Evolutionary conservation across 2,888 invertebrate species (phyloP).

Genomic region (Pogonocherus hispidulus): DNA sequence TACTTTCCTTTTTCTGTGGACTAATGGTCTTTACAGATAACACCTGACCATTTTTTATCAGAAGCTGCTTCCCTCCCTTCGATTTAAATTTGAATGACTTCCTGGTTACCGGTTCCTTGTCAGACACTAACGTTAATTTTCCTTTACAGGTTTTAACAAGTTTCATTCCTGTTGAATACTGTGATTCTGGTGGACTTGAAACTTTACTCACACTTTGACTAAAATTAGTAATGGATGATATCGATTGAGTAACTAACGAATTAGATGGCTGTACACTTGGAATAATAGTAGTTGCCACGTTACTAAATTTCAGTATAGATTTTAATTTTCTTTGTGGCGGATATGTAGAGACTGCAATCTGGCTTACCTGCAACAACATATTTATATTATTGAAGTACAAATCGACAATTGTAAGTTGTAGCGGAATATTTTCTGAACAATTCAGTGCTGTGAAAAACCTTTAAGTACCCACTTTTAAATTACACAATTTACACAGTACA

Average conservation of each 20-base stretch:
- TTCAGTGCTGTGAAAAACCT: no score
- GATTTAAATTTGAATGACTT: not conserved
- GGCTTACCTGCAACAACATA: conserved; percentile 25
- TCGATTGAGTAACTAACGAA: not conserved
- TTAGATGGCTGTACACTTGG: not conserved
- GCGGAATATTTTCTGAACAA: not conserved
- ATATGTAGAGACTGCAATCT: not conserved
- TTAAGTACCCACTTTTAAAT: no score
- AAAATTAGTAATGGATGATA: not conserved
- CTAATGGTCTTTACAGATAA: conserved; percentile 10
- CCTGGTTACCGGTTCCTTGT: not conserved
- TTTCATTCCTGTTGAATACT: conserved; percentile 36
- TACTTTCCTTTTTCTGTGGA: not conserved
- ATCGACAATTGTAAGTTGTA: not conserved
- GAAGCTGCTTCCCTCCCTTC: not conserved
- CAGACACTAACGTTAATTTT: conserved; percentile 57
- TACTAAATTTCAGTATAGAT: conserved; percentile 32
- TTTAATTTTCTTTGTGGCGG: conserved; percentile 1
- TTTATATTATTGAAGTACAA: not conserved
- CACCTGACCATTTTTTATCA: conserved; percentile 15
- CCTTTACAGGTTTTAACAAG: conserved; percentile 30
- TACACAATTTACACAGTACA: no score
- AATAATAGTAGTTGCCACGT: not conserved
- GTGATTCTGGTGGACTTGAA: not conserved
- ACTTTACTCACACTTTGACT: not conserved